Evolutionary conservation across 2,888 invertebrate species (phyloP).

Genomic region (Polia nebulosa): DNA sequence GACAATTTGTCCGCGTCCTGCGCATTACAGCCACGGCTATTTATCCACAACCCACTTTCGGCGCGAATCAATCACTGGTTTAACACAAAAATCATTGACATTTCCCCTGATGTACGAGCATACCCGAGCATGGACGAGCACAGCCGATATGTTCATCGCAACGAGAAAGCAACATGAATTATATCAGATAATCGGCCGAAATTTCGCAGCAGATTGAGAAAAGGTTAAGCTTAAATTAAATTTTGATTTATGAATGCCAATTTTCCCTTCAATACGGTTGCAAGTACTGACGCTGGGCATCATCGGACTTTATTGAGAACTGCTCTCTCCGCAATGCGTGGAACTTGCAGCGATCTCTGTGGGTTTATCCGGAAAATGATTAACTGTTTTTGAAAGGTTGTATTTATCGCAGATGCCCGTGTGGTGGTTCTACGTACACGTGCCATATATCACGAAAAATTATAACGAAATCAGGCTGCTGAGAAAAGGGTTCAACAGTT

Average conservation of each 20-base stretch:
- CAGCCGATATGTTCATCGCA: conserved; percentile 70
- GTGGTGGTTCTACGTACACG: conserved; percentile 8
- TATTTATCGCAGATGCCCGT: conserved; percentile 18
- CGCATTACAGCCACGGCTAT: conserved; percentile 48
- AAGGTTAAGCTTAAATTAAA: conserved; percentile 80
- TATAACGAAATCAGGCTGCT: not conserved
- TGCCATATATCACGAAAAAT: conserved; percentile 14
- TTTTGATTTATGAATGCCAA: conserved; percentile 81
- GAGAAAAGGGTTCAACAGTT: conserved; percentile 15
- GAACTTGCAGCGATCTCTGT: conserved; percentile 42
- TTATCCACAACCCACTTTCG: conserved; percentile 68
- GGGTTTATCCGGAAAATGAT: conserved; percentile 45
- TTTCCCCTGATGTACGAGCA: conserved; percentile 68
- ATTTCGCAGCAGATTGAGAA: conserved; percentile 69
- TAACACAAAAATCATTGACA: conserved; percentile 78
- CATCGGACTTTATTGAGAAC: conserved; percentile 57
- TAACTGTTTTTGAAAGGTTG: conserved; percentile 26
- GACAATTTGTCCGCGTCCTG: conserved; percentile 71
- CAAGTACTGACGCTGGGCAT: conserved; percentile 50
- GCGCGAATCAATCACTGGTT: conserved; percentile 74
- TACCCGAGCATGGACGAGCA: conserved; percentile 30
- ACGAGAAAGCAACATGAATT: conserved; percentile 74
- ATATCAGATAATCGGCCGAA: conserved; percentile 79
- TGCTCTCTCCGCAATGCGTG: conserved; percentile 46
- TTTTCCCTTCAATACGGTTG: conserved; percentile 76